Evolutionary conservation across 2,797 vertebrate genomes (phyloP), one percentile per base, ranked within the genome.

Genomic region (Dromococcyx pavoninus): DNA sequence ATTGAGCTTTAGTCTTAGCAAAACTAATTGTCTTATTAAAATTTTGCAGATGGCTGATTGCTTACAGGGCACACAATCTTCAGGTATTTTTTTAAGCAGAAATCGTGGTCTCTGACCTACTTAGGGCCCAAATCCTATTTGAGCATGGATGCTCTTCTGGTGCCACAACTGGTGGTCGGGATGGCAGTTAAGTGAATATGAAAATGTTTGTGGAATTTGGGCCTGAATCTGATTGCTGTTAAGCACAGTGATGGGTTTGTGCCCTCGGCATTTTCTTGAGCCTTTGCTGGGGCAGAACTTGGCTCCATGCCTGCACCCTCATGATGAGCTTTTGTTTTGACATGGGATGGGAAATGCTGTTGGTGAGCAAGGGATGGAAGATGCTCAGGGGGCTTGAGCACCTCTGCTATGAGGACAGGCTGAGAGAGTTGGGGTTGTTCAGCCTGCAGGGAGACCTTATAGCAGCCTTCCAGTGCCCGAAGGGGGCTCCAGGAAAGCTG

Each of bases 91-190:
- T 88, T 88, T 65, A 51, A 90, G 78, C 64, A 67, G 78, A 51
- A 53, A 66, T 25, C 1, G 18, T 7, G 13, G 39, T 41, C 69
- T 39, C 79, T 94, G 92, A 94, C 92, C 93, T 96, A 89, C 86
- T 94, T 94, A 93, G 19, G 50, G 41, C 17, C 5, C 37, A 87
- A 94, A 94, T 91, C 93, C 91, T 92, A n/a, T 93, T 94, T 94
- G 57, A 91, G 82, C 58, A 11, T 43, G 5, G 27, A 72, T 60
- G 89, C 71, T 86, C 74, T 94, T 53, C 69, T 62, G 81, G 70
- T 87, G 86, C 64, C 66, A 95, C 51, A 62, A 48, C 23, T 28
- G 64, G 22, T 51, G 39, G 64, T 70, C 57, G 30, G 67, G 54
- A 66, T 53, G 77, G 66, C 75, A 28, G 37, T 15, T 51, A 66